A percentile compares a stretch with the other conserved stretches of the same genome.
Conservation (phyloP, 1,140 invertebrate species). For the Monomorium pharaonis region DNA sequence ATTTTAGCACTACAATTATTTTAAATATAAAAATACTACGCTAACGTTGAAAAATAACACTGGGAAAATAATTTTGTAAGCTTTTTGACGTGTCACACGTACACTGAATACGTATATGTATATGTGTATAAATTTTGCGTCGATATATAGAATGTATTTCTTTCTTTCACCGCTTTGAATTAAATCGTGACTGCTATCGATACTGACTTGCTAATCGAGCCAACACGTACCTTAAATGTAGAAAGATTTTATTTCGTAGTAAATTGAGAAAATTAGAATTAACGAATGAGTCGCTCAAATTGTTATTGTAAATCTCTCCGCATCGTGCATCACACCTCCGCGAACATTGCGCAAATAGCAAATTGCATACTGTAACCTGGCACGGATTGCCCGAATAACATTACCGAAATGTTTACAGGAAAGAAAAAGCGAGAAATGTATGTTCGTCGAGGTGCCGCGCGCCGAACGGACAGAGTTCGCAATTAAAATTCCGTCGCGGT, state of each 20-base stretch:
- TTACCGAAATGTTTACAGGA: constrained; percentile 45
- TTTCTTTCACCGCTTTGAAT: no score
- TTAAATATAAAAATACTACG: no score
- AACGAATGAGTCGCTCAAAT: neutral
- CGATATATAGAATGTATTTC: no score
- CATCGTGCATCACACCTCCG: neutral
- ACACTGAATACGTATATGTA: no score
- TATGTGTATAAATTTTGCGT: no score
- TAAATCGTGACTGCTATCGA: no score
- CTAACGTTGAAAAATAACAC: no score
- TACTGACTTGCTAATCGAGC: no score
- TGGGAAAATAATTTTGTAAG: no score
- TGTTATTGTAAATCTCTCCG: neutral
- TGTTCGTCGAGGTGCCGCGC: neutral
- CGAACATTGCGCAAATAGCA: constrained; percentile 13
- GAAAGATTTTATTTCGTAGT: neutral
- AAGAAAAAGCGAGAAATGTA: constrained; percentile 35
- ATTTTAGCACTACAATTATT: no score
- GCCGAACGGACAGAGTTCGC: neutral
- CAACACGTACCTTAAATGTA: neutral
- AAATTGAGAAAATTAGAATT: neutral
- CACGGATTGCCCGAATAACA: constrained; percentile 42
- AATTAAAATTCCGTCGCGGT: constrained; percentile 51
- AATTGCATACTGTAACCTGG: neutral
- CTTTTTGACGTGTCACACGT: no score